A percentile compares a stretch with the other conserved stretches of the same genome.
phyloP scores from a whole-genome alignment of 2,888 invertebrate genomes.

The Pyrgus malvae region DNA sequence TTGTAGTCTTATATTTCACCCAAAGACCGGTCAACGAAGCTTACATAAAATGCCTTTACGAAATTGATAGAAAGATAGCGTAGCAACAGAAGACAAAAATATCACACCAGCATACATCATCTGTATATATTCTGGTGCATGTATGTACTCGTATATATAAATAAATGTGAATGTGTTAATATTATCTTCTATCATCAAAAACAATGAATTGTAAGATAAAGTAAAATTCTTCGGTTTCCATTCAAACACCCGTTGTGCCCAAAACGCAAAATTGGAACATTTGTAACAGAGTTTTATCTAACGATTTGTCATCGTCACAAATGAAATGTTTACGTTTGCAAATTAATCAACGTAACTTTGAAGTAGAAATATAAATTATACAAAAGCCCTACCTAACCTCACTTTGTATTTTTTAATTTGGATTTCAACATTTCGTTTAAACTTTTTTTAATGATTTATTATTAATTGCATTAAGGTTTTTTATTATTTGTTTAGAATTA shows the following conservation, averaged over 20 bases:
- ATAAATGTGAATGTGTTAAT: no score
- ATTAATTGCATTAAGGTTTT: no score
- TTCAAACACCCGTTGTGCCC: conserved; percentile 32
- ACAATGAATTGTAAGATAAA: no score
- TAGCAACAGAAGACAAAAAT: no score
- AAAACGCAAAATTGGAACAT: conserved; percentile 31
- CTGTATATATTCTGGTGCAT: no score
- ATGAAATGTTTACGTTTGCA: conserved; percentile 45
- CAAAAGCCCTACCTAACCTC: conserved; percentile 21
- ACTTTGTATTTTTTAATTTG: conserved; percentile 12
- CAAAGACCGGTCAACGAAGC: no score
- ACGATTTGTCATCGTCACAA: conserved; percentile 36
- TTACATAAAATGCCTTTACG: no score
- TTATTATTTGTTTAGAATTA: neutral
- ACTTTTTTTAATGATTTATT: neutral
- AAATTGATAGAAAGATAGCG: no score
- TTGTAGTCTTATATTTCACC: no score
- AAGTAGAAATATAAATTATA: conserved; percentile 42
- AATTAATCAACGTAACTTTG: conserved; percentile 47
- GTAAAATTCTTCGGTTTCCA: neutral
- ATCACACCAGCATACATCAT: no score
- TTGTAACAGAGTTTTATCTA: conserved; percentile 29
- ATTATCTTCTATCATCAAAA: no score
- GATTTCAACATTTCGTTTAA: conserved; percentile 5
- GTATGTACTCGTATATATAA: no score